These are phyloP conservation scores for Acanthis flammea DNA, from an alignment of 2,797 vertebrate species.

Conservation along the genomic window DNA sequence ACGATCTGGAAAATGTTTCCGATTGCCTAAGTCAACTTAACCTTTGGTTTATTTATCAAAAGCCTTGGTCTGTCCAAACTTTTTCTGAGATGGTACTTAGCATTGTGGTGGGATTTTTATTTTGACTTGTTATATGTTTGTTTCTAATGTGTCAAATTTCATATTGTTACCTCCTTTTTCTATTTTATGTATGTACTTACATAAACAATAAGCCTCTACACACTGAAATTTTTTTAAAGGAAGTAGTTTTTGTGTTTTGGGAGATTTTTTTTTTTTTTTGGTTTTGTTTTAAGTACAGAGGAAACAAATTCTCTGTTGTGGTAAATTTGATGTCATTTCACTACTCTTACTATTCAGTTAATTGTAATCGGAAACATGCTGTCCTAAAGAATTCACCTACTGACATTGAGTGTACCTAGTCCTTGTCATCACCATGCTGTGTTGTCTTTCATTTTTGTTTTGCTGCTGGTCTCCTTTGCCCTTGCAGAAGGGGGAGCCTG, in stretches of 20 bases:
- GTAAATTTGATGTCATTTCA: conserved; percentile 56
- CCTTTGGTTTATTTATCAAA: conserved; percentile 13
- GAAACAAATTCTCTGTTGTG: conserved; percentile 36
- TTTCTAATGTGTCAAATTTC: conserved; percentile 16
- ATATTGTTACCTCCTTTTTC: conserved; percentile 9
- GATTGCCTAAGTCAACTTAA: conserved; percentile 61
- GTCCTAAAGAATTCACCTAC: conserved; percentile 65
- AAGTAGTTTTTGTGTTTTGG: not conserved
- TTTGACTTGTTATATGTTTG: conserved; percentile 15
- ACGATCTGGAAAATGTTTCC: conserved; percentile 67
- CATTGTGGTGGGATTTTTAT: conserved; percentile 40
- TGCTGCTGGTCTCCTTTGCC: not conserved
- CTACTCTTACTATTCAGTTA: conserved; percentile 45
- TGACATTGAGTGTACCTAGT: conserved; percentile 61
- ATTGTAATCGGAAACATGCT: conserved; percentile 73
- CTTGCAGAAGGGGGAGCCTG: not conserved
- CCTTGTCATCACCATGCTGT: conserved; percentile 53
- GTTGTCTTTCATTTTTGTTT: conserved; percentile 56
- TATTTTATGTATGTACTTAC: not conserved
- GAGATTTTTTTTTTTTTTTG: not conserved
- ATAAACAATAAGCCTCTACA: not conserved
- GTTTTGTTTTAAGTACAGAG: conserved; percentile 18
- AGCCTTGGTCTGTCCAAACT: conserved; percentile 14
- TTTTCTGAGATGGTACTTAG: not conserved
- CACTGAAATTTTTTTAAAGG: conserved; percentile 14